Evolutionary conservation across 2,113 vertebrate genomes (phyloP).

Genomic region (Chlorodrepanis virens): DNA sequence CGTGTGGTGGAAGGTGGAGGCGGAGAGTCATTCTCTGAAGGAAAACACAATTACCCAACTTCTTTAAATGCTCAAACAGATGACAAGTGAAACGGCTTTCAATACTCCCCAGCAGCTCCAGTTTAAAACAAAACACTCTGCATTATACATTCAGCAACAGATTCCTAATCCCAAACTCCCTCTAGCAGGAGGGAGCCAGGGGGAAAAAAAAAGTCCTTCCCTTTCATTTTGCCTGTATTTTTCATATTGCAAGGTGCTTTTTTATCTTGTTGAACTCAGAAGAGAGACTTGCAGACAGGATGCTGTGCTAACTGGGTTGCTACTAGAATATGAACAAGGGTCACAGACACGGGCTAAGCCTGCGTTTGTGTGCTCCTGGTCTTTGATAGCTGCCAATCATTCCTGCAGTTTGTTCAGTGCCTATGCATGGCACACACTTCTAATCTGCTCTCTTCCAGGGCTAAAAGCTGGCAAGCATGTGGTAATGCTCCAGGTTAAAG

Average conservation of each 20-base stretch:
- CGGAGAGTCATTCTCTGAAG: not conserved
- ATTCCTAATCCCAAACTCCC: conserved; percentile 18
- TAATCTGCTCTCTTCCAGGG: not conserved
- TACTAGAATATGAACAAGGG: conserved; percentile 15
- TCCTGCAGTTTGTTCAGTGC: not conserved
- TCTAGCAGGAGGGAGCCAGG: not conserved
- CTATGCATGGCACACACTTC: not conserved
- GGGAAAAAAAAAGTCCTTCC: not conserved
- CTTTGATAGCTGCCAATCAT: conserved; percentile 12
- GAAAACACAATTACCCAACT: conserved; percentile 41
- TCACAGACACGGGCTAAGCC: not conserved
- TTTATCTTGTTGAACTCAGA: conserved; percentile 8
- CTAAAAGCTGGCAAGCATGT: not conserved
- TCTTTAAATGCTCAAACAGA: conserved; percentile 31
- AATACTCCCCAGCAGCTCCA: not conserved
- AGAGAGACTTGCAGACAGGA: not conserved
- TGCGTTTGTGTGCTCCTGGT: not conserved
- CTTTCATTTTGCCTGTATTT: not conserved
- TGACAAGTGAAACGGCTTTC: conserved; percentile 28
- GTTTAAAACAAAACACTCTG: conserved; percentile 30
- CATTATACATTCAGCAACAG: conserved; percentile 34
- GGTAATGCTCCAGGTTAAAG: not conserved
- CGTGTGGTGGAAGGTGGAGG: conserved; percentile 23
- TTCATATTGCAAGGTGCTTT: not conserved
- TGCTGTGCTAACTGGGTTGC: not conserved